Evolutionary conservation across 1,140 invertebrate species (phyloP), one percentile per base, ranked within the genome.

Genomic region (Drosophila azteca): DNA sequence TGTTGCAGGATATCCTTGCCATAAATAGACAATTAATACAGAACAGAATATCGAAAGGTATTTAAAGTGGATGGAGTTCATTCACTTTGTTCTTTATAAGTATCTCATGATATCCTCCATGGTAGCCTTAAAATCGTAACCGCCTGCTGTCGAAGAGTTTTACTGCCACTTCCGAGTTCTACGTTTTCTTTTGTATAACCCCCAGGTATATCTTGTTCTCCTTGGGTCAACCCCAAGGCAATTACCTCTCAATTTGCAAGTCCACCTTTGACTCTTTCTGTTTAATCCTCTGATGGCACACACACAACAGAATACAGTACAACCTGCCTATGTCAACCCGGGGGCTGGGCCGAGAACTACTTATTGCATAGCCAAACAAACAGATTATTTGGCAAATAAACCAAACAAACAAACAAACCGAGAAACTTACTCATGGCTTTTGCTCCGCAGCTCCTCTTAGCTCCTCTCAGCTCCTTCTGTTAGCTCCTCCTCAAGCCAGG

Each of bases 321-420:
- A n/a, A 35, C 22, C 66, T 35, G 66, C 44, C 66, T 68, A 58
- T 58, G 66, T 69, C 66, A 57, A 69, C 63, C 49, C 49, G 63
- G 31, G 51, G 24, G 17, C 0, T 7, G 39, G 17, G 6, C 13
- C 51, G n/a, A 44, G 51, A 69, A 70, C 67, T 70, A 69, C 64
- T 70, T 70, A 70, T 70, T 70, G 67, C 67, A 69, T 69, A 55
- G 67, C 65, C 67, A 70, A 70, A 70, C 65, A 70, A 70, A 58
- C 67, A 70, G 67, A 70, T 70, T 70, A 70, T 70, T 70, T 70
- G 65, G 65, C 66, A 70, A 70, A 70, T 70, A 70, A 70, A 45
- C 52, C 29, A 26, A 26, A 26, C 52, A 15, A n/a, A 49, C 64
- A 69, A 69, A 70, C 67, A 70, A 43, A 20, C 35, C 64, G 11